phyloP scores from a whole-genome alignment of 2,113 vertebrate species.

The Eudorcas thomsonii region DNA sequence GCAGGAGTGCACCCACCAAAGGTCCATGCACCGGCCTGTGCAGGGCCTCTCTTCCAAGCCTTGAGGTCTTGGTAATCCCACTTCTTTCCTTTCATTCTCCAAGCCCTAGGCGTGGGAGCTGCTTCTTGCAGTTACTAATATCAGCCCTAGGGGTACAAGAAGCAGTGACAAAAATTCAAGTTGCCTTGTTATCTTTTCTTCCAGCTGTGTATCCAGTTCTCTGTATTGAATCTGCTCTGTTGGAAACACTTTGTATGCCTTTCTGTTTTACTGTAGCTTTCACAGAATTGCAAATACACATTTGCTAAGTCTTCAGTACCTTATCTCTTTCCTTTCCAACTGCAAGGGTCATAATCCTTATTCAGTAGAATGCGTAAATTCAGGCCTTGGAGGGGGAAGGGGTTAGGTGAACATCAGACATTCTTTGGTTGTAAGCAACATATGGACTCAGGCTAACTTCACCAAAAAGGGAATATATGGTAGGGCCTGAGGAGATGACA shows the following conservation, averaged over 20 bases:
- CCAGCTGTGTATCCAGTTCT: not conserved
- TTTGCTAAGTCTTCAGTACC: not conserved
- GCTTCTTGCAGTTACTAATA: not conserved
- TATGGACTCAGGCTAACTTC: not conserved
- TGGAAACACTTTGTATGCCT: not conserved
- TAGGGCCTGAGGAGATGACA: not conserved
- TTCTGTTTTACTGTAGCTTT: conserved; percentile 23
- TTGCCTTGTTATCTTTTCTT: not conserved
- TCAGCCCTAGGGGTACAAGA: not conserved
- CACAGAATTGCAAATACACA: not conserved
- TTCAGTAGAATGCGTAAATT: not conserved
- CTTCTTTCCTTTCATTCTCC: not conserved
- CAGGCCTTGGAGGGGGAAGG: not conserved
- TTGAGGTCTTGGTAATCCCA: not conserved
- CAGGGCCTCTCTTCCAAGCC: not conserved
- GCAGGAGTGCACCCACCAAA: not conserved
- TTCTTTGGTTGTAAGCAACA: not conserved
- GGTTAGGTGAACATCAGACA: not conserved
- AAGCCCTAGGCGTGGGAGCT: not conserved
- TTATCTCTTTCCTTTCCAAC: conserved; percentile 16
- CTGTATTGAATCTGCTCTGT: not conserved
- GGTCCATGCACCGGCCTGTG: not conserved
- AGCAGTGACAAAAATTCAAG: not conserved
- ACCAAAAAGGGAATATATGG: not conserved
- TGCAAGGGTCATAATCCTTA: not conserved